Conservation (phyloP, 2,888 invertebrate genomes). For the Tetanocera ferruginea region DNA sequence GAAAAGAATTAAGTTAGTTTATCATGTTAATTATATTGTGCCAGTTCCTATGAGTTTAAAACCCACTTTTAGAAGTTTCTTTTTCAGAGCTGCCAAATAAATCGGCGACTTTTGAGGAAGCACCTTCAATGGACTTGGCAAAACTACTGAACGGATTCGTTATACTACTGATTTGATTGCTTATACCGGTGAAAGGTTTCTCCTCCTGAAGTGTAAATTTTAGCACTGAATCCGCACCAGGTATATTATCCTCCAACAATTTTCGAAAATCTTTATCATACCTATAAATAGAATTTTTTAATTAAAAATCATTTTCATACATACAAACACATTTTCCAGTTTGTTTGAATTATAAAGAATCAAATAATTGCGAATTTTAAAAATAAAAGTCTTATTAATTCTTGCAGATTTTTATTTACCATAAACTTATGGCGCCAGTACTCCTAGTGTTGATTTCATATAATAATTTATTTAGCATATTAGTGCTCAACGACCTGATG, state of each 20-base stretch:
- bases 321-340: too few relatives aligned
- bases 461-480: too few relatives aligned
- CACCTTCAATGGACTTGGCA: conserved; percentile 55
- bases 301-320: background rate
- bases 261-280: conserved; percentile 68
- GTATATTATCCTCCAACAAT: conserved; percentile 65
- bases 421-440: too few relatives aligned
- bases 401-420: too few relatives aligned
- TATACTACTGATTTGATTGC: conserved; percentile 58
- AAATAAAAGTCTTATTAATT: too few relatives aligned
- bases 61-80: conserved; percentile 44
- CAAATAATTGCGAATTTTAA: too few relatives aligned
- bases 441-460: too few relatives aligned
- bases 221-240: conserved; percentile 63
- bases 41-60: background rate
- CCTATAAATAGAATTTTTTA: conserved; percentile 50
- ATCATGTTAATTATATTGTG: background rate
- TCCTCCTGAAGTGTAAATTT: conserved; percentile 66
- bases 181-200: conserved; percentile 62
- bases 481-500: too few relatives aligned
- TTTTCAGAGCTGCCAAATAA: conserved; percentile 57
- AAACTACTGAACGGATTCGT: conserved; percentile 54
- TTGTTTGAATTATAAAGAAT: too few relatives aligned
- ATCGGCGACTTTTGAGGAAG: conserved; percentile 60
- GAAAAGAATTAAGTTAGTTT: conserved; percentile 20